Evolutionary conservation across 2,888 invertebrate species (phyloP).

Genomic region (Megaustenia siamemsis): DNA sequence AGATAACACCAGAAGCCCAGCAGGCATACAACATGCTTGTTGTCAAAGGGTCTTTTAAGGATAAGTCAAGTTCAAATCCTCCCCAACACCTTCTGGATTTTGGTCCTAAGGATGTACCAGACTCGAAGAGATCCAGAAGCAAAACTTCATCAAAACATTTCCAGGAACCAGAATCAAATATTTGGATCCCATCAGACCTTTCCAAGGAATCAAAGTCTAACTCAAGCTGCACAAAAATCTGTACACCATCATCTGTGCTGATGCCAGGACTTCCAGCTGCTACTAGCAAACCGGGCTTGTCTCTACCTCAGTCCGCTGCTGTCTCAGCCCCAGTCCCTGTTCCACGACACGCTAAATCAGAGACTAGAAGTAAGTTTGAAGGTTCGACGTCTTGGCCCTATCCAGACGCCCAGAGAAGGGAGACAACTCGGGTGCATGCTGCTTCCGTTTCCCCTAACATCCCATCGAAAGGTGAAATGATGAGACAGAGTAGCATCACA

Average conservation of each 20-base stretch:
- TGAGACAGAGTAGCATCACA: conserved; percentile 47
- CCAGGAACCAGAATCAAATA: conserved; percentile 11
- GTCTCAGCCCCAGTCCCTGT: conserved; percentile 61
- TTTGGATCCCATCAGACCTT: conserved; percentile 11
- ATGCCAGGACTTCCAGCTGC: background rate
- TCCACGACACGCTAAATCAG: conserved; percentile 51
- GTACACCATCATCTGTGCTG: background rate
- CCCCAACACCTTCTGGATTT: background rate
- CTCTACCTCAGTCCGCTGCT: conserved; percentile 9
- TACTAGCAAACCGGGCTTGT: background rate
- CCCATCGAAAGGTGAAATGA: conserved; percentile 46
- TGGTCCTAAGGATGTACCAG: background rate
- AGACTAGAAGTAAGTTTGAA: conserved; percentile 58
- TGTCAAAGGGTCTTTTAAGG: conserved; percentile 83
- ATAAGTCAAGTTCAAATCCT: background rate
- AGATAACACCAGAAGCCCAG: conserved; percentile 91
- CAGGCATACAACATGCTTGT: conserved; percentile 96
- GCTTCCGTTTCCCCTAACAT: conserved; percentile 49
- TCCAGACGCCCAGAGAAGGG: conserved; percentile 69
- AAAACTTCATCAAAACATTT: conserved; percentile 26
- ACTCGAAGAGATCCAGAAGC: background rate
- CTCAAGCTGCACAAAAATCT: conserved; percentile 2
- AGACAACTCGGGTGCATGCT: conserved; percentile 66
- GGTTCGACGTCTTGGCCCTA: conserved; percentile 68
- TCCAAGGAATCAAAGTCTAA: conserved; percentile 28